These are phyloP conservation scores for Chaenogobius annularis DNA, from an alignment of 2,113 vertebrate species.

Conservation along the genomic window DNA sequence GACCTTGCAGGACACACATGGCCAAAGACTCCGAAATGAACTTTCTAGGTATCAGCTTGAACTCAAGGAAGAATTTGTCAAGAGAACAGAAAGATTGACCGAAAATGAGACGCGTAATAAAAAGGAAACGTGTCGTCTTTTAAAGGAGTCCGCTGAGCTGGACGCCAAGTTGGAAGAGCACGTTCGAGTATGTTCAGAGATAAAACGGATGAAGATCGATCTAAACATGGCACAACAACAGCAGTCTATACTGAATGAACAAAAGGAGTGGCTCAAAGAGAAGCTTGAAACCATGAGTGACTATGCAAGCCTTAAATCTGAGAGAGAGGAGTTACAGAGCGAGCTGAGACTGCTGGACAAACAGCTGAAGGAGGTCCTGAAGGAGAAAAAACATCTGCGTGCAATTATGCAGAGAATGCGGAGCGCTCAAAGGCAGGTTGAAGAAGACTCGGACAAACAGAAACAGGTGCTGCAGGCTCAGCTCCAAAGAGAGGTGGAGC, in stretches of 20 bases:
- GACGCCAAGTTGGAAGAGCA: conserved; percentile 82
- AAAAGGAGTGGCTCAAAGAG: conserved; percentile 83
- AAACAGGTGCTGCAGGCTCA: conserved; percentile 83
- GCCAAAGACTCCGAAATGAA: conserved; percentile 86
- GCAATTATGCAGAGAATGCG: conserved; percentile 83
- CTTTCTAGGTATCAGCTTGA: conserved; percentile 87
- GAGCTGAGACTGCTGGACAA: conserved; percentile 82
- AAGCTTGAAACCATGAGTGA: conserved; percentile 82
- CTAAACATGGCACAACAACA: conserved; percentile 78
- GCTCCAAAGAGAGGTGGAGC: conserved; percentile 85
- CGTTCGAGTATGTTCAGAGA: conserved; percentile 67
- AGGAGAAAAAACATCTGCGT: conserved; percentile 81
- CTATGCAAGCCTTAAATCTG: conserved; percentile 81
- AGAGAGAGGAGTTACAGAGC: conserved; percentile 81
- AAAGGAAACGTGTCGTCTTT: conserved; percentile 83
- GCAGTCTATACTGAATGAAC: conserved; percentile 75
- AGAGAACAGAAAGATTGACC: conserved; percentile 80
- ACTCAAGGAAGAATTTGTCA: conserved; percentile 86
- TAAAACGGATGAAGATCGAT: conserved; percentile 82
- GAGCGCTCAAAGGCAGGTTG: conserved; percentile 68
- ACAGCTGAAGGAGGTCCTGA: conserved; percentile 83
- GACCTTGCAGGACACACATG: conserved; percentile 85
- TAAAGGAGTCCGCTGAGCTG: conserved; percentile 77
- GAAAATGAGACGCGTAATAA: conserved; percentile 87
- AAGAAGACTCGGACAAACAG: conserved; percentile 81